These are phyloP conservation scores for Drosophila asahinai DNA, from an alignment of 1,140 invertebrate genomes.

Conservation along the genomic window DNA sequence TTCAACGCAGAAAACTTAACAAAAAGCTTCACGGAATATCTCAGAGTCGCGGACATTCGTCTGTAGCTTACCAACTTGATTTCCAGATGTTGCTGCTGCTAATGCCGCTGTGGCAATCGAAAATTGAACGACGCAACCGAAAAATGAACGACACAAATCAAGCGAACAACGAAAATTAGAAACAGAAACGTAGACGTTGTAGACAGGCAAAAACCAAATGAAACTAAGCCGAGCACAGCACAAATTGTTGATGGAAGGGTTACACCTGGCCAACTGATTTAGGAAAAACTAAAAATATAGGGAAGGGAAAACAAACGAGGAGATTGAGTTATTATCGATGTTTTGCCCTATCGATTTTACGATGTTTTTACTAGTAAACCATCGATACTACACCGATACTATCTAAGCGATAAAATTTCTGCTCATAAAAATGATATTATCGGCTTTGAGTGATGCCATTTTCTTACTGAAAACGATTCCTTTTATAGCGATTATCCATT, in stretches of 20 bases:
- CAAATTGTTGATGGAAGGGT: background rate
- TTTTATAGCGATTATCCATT: too few relatives aligned
- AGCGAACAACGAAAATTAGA: background rate
- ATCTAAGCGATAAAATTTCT: too few relatives aligned
- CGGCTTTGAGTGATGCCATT: too few relatives aligned
- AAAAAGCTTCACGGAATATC: background rate
- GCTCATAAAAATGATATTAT: too few relatives aligned
- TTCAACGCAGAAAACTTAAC: too few relatives aligned
- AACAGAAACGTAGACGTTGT: background rate
- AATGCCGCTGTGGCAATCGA: background rate
- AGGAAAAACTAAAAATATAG: too few relatives aligned
- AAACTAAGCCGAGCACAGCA: background rate
- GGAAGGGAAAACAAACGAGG: too few relatives aligned
- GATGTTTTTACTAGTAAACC: too few relatives aligned
- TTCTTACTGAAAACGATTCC: too few relatives aligned
- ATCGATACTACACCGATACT: too few relatives aligned
- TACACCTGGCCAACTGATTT: background rate
- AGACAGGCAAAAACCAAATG: background rate
- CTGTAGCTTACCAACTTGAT: background rate
- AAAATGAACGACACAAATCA: background rate
- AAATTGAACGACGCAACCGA: background rate
- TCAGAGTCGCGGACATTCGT: background rate
- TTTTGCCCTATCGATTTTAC: too few relatives aligned
- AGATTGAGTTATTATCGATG: too few relatives aligned
- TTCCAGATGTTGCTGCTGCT: background rate